Percentiles rank a stretch among this genome's conserved stretches.
phyloP scores from a whole-genome alignment of 2,797 vertebrate genomes.

The Perodicticus potto region DNA sequence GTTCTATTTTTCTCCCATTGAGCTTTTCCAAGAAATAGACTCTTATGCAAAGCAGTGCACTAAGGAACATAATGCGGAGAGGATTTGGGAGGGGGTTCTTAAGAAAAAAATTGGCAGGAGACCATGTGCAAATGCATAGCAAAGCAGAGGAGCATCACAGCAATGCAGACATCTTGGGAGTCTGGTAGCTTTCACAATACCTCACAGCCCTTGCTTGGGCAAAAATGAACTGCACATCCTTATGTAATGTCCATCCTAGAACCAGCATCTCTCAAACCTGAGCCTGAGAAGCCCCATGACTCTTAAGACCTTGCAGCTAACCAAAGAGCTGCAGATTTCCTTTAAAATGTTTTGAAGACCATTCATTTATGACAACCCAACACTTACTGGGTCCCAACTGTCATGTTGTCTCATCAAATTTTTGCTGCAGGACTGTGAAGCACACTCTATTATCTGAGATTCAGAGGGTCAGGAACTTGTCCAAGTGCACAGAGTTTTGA shows the following conservation, averaged over 20 bases:
- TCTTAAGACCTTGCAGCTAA: slow-evolving; percentile 9
- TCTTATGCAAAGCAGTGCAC: slow-evolving; percentile 79
- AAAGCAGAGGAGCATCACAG: slow-evolving; percentile 54
- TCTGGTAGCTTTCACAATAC: slow-evolving; percentile 57
- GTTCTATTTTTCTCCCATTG: slow-evolving; percentile 72
- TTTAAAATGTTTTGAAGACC: slow-evolving; percentile 6
- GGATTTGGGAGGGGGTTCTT: slow-evolving; percentile 78
- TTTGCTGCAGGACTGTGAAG: background rate
- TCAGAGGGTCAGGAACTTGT: background rate
- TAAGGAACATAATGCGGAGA: slow-evolving; percentile 79
- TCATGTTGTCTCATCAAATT: background rate
- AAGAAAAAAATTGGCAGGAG: slow-evolving; percentile 78
- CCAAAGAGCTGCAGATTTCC: background rate
- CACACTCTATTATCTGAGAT: background rate
- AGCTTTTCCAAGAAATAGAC: slow-evolving; percentile 80
- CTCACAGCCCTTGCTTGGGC: slow-evolving; percentile 35
- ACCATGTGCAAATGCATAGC: slow-evolving; percentile 66
- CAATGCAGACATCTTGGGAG: slow-evolving; percentile 41
- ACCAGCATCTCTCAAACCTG: slow-evolving; percentile 44
- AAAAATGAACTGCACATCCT: slow-evolving; percentile 39
- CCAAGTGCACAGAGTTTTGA: background rate
- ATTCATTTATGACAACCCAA: slow-evolving; percentile 40
- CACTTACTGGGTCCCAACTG: background rate
- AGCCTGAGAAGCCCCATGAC: background rate
- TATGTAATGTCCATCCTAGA: slow-evolving; percentile 63